Evolutionary conservation across 2,888 invertebrate species (phyloP).

Genomic region (Archips crataeganus): DNA sequence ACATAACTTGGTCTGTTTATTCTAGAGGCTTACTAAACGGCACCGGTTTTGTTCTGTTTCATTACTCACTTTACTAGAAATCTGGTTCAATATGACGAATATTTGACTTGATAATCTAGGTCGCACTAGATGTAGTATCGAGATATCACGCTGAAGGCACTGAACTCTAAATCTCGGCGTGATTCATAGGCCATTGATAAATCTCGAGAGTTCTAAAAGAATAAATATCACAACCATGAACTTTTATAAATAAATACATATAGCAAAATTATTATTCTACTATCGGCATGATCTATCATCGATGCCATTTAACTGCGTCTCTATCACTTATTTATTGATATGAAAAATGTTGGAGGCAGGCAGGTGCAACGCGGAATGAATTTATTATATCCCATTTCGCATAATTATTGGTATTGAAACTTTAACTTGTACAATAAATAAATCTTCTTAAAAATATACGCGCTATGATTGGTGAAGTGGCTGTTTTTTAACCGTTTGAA

Average conservation of each 20-base stretch:
- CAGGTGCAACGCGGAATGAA: conserved; percentile 30
- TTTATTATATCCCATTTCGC: conserved; percentile 17
- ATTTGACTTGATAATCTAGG: conserved; percentile 20
- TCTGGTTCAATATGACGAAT: conserved; percentile 20
- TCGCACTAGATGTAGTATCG: conserved; percentile 26
- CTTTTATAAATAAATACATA: not conserved
- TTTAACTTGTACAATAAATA: not conserved
- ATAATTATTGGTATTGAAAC: conserved; percentile 5
- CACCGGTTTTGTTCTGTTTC: conserved; percentile 48
- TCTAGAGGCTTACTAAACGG: conserved; percentile 46
- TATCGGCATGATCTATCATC: conserved; percentile 12
- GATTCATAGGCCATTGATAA: conserved; percentile 19
- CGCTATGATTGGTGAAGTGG: not conserved
- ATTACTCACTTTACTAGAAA: conserved; percentile 30
- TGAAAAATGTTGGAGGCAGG: conserved; percentile 15
- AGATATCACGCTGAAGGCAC: conserved; percentile 28
- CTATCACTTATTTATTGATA: conserved; percentile 2
- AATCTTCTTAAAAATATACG: not conserved
- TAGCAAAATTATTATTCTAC: conserved; percentile 1
- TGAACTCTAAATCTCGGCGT: conserved; percentile 12
- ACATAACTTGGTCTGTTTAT: conserved; percentile 55
- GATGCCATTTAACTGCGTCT: conserved; percentile 1
- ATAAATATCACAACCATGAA: conserved; percentile 1
- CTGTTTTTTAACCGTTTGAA: not conserved
- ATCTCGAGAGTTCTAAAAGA: not conserved